Conservation (phyloP, 2,797 vertebrate genomes). For the Galagoides demidoff region DNA sequence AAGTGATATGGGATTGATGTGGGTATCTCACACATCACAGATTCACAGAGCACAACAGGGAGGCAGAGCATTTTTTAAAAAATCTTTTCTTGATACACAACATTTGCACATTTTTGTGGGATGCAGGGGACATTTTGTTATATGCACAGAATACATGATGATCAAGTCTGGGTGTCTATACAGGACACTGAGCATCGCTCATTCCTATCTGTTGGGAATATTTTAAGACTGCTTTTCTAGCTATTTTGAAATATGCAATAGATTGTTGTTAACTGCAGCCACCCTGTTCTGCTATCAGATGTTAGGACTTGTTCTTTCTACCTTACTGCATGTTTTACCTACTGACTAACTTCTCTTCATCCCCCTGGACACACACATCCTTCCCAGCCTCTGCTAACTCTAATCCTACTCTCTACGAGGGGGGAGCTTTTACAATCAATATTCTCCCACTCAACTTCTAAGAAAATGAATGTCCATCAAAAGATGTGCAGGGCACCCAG, state of each 20-base stretch:
- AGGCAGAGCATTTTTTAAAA: background rate
- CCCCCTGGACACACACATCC: background rate
- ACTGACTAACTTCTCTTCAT: background rate
- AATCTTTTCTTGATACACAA: background rate
- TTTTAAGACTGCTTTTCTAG: background rate
- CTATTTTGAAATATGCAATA: background rate
- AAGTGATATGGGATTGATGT: background rate
- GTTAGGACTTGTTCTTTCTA: background rate
- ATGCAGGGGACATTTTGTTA: background rate
- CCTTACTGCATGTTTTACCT: background rate
- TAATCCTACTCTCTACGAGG: background rate
- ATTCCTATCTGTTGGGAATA: background rate
- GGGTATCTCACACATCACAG: background rate
- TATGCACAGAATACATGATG: background rate
- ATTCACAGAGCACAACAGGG: rapidly evolving
- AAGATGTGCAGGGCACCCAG: background rate
- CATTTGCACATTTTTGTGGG: background rate
- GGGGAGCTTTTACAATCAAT: background rate
- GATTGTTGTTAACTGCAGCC: background rate
- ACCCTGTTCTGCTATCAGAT: background rate
- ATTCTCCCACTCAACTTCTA: conserved; percentile 11
- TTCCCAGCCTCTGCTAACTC: background rate
- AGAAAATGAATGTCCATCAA: conserved; percentile 54
- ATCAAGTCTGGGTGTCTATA: background rate
- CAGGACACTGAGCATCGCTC: background rate